Evolutionary conservation across 1,140 invertebrate genomes (phyloP), one percentile per base, ranked within the genome.

Genomic region (Andrena cerasifolii): DNA sequence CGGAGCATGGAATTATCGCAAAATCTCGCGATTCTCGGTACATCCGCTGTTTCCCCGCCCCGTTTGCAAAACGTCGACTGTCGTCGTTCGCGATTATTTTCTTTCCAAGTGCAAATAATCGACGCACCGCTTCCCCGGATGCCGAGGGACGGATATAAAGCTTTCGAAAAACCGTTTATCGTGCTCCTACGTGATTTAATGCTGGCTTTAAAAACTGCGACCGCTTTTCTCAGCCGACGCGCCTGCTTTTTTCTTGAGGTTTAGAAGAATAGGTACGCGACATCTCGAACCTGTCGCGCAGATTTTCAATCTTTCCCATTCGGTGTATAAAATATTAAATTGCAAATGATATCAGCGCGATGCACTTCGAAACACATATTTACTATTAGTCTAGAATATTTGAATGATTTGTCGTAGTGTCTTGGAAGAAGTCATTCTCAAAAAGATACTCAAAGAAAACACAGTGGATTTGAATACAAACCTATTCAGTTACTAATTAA

Each of bases 101-200:
- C 14, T 40, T 59, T 49, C 31, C 18, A 0, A 8, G 28, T 7
- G 18, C 7, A 61, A 72, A 72, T 36, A 61, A 49, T 72, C 56
- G 40, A 26, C 43, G 53, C 14, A 33, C 47, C 54, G 40, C 59
- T 71, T 24, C 54, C 56, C 6, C 56, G n/a, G 18, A 2, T 28
- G 8, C 67, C n/a, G 18, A 1, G 36, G 45, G 16, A 56, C 18
- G 24, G 31, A 45, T 45, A 31, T 56, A 43, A 43, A 68, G 16
- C 49, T 68, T 68, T 68, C 21, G 36, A 21, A 56, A 68, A 28
- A 56, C 36, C 67, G 67, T 70, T 70, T 70, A 70, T 58, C 67
- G 53, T n/a, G 36, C 51, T 18, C 54, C 51, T n/a, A 3, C 51
- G 36, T 58, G 66, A 68, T 68, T 68, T 68, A 70, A 45, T 7